phyloP scores from a whole-genome alignment of 2,797 vertebrate genomes.

The Melopsittacus undulatus region DNA sequence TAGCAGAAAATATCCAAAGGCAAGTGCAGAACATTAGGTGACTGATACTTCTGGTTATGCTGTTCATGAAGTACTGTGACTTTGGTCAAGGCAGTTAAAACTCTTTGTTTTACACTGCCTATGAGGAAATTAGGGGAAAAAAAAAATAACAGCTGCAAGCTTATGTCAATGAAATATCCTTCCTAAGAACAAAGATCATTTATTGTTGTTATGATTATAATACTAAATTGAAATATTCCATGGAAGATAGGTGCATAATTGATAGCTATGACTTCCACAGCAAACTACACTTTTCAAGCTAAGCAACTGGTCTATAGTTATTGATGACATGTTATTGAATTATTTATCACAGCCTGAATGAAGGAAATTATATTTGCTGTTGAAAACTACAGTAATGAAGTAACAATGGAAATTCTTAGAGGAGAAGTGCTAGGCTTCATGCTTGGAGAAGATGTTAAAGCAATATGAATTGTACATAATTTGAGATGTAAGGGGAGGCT shows the following conservation, averaged over 20 bases:
- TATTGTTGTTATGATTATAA: slow-evolving; percentile 35
- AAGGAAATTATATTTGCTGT: slow-evolving; percentile 72
- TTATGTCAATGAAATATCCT: not conserved
- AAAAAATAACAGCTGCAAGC: not conserved
- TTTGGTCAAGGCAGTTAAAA: not conserved
- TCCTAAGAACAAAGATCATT: not conserved
- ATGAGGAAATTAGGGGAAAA: not conserved
- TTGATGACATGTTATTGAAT: slow-evolving; percentile 79
- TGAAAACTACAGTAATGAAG: slow-evolving; percentile 32
- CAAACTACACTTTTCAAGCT: slow-evolving; percentile 68
- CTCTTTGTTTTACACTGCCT: not conserved
- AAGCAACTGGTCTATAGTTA: slow-evolving; percentile 78
- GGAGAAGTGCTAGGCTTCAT: slow-evolving; percentile 37
- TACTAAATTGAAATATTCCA: slow-evolving; percentile 36
- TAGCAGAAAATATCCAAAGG: slow-evolving; percentile 9
- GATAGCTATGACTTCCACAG: slow-evolving; percentile 67
- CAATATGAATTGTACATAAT: not conserved
- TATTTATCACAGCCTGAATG: slow-evolving; percentile 77
- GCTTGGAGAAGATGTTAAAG: slow-evolving; percentile 3
- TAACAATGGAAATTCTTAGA: slow-evolving; percentile 63
- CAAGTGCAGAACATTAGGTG: not conserved
- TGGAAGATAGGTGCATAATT: slow-evolving; percentile 65
- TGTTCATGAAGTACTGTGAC: not conserved
- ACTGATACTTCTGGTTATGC: not conserved
- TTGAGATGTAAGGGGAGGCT: slow-evolving; percentile 41